Conservation (phyloP, 1,140 invertebrate genomes). For the Belonocnema kinseyi region DNA sequence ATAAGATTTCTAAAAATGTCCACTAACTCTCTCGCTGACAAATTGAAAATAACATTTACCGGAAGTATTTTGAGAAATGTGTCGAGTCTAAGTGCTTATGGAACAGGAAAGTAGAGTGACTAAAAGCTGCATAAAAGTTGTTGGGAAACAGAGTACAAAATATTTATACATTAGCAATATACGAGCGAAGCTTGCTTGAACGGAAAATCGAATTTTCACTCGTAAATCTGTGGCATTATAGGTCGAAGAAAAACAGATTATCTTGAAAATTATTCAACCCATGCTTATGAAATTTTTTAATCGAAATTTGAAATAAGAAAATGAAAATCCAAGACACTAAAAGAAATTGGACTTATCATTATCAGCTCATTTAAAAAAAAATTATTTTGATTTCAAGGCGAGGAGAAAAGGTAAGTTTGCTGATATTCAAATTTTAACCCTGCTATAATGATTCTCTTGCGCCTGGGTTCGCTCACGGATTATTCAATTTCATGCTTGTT, state of each 20-base stretch:
- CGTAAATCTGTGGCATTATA: slow-evolving; percentile 1
- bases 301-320: no score
- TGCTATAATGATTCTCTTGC: no score
- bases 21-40: background rate
- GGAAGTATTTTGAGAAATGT: background rate
- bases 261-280: background rate
- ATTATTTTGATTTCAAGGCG: no score
- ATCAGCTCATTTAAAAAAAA: no score
- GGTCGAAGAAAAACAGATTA: background rate
- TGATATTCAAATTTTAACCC: no score
- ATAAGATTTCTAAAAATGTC: background rate
- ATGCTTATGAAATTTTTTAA: background rate
- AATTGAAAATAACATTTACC: slow-evolving; percentile 18
- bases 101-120: background rate
- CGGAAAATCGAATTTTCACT: background rate
- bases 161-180: slow-evolving; percentile 23
- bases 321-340: no score
- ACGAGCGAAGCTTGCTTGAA: slow-evolving; percentile 9
- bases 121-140: slow-evolving; percentile 15
- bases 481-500: no score
- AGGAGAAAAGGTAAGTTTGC: no score
- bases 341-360: no score
- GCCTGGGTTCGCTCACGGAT: no score
- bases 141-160: slow-evolving; percentile 5
- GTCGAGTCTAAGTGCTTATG: background rate